A percentile compares a stretch with the other conserved stretches of the same genome.
Evolutionary conservation across 2,797 vertebrate genomes (phyloP).

Genomic region (Naso thynnoides): DNA sequence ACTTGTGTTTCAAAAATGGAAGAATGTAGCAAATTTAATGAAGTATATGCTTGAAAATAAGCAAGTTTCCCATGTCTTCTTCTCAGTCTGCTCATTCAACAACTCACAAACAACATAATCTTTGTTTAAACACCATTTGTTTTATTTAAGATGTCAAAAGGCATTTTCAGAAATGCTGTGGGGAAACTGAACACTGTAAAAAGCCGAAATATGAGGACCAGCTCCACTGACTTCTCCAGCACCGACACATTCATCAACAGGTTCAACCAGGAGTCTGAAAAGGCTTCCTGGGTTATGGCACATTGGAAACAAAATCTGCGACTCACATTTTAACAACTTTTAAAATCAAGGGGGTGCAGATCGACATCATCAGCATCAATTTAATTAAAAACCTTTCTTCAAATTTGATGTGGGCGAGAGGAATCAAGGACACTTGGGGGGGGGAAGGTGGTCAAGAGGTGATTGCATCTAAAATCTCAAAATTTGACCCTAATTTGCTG

Average conservation of each 20-base stretch:
- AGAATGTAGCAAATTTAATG: slow-evolving; percentile 28
- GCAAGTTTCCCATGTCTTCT: slow-evolving; percentile 23
- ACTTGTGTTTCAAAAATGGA: slow-evolving; percentile 37
- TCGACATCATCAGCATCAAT: neutral
- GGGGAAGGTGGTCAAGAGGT: neutral
- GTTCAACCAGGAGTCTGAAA: slow-evolving; percentile 42
- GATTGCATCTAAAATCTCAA: slow-evolving; percentile 7
- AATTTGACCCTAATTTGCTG: neutral
- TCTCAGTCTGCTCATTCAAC: neutral
- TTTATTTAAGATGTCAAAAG: slow-evolving; percentile 79
- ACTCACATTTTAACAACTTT: slow-evolving; percentile 18
- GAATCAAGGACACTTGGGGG: slow-evolving; percentile 1
- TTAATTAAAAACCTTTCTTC: neutral
- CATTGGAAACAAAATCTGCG: slow-evolving; percentile 33
- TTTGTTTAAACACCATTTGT: slow-evolving; percentile 56
- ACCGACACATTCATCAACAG: slow-evolving; percentile 35
- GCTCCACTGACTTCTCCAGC: slow-evolving; percentile 58
- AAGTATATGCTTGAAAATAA: slow-evolving; percentile 64
- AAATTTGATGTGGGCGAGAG: neutral
- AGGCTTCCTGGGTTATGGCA: slow-evolving; percentile 71
- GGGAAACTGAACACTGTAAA: slow-evolving; percentile 72
- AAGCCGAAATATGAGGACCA: slow-evolving; percentile 70
- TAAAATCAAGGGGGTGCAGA: neutral
- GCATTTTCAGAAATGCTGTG: slow-evolving; percentile 69
- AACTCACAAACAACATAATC: neutral